Percentiles rank a stretch among this genome's conserved stretches.
These are phyloP conservation scores for Boulengeromyrus knoepffleri DNA, from an alignment of 2,113 vertebrate genomes.

Conservation along the genomic window DNA sequence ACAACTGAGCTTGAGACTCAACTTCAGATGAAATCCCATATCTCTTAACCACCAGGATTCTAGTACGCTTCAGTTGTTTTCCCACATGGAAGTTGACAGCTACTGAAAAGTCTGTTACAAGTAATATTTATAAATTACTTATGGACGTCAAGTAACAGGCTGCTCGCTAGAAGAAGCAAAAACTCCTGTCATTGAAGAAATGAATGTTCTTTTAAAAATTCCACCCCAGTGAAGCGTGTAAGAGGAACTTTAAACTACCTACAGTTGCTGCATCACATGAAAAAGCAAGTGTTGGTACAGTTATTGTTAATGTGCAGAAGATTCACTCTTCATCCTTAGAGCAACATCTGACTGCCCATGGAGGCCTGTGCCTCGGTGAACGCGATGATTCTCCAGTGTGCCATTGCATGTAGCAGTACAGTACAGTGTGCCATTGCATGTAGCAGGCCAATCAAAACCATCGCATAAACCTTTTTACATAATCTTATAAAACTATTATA, in stretches of 20 bases:
- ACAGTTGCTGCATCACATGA: background rate
- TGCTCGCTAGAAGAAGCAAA: background rate
- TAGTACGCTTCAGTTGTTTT: background rate
- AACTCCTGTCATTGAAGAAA: background rate
- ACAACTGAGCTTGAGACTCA: background rate
- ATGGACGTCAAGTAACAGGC: background rate
- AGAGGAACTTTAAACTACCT: background rate
- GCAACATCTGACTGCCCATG: background rate
- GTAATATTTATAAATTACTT: background rate
- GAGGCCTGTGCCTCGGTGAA: background rate
- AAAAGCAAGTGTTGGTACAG: background rate
- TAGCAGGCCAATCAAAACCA: background rate
- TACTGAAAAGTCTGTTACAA: background rate
- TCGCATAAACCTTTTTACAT: background rate
- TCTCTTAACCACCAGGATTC: background rate
- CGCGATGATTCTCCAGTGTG: background rate
- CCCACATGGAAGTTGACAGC: background rate
- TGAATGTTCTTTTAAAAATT: background rate
- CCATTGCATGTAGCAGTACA: background rate
- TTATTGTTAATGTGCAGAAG: background rate
- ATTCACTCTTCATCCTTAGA: background rate
- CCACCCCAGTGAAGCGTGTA: background rate
- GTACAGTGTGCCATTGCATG: background rate
- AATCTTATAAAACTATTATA: background rate
- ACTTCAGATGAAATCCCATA: background rate